Conservation (phyloP, 2,113 vertebrate species). For the Trichomycterus rosablanca region DNA sequence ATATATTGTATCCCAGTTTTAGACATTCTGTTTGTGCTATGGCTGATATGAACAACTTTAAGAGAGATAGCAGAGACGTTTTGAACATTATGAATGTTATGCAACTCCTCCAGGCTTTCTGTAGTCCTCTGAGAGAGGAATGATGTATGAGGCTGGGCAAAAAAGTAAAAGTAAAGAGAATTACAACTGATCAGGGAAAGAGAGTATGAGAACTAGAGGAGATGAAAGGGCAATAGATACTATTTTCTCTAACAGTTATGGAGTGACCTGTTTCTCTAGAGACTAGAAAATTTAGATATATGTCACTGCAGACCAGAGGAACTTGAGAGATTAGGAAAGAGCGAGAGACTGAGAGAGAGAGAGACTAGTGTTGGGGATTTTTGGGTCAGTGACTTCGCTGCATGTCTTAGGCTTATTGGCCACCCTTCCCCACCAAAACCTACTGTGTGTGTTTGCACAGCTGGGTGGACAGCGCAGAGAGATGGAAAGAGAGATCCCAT, state of each 20-base stretch:
- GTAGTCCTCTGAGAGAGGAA: constrained; percentile 17
- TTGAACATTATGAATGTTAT: constrained; percentile 11
- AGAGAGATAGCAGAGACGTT: constrained; percentile 2
- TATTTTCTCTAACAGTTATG: constrained; percentile 18
- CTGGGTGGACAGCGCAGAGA: constrained; percentile 37
- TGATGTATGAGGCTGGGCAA: constrained; percentile 16
- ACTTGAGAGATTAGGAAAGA: neutral
- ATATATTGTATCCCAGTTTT: too few relatives aligned
- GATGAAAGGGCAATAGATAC: neutral
- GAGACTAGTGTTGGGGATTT: constrained; percentile 12
- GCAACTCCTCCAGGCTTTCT: neutral
- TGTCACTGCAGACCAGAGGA: neutral
- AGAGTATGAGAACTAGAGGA: constrained; percentile 20
- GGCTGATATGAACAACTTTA: constrained; percentile 2
- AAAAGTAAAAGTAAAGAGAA: constrained; percentile 19
- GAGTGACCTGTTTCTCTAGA: constrained; percentile 23
- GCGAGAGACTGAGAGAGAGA: neutral
- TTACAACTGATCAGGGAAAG: constrained; percentile 22
- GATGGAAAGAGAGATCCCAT: constrained; percentile 35
- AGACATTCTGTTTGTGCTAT: neutral
- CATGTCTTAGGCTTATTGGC: constrained; percentile 41
- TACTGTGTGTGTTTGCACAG: constrained; percentile 45
- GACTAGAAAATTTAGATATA: constrained; percentile 14
- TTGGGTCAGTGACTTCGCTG: constrained; percentile 32
- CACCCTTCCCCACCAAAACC: constrained; percentile 32